Evolutionary conservation across 2,888 invertebrate species (phyloP).

Genomic region (Eurytoma adleriae): DNA sequence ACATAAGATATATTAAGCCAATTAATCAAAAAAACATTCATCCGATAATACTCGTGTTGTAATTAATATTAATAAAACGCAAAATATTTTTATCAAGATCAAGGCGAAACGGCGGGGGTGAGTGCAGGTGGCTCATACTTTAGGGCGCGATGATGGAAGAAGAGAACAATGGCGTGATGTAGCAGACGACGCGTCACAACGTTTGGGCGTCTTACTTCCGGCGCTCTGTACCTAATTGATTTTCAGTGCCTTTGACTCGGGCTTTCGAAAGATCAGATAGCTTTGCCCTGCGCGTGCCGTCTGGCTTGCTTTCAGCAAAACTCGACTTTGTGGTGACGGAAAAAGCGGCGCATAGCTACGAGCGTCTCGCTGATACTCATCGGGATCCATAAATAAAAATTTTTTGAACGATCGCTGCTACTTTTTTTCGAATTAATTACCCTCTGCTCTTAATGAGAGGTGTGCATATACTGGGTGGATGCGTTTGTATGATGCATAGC

Average conservation of each 20-base stretch:
- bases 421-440: too few species aligned
- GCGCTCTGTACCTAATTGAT: constrained; percentile 33
- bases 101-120: not conserved
- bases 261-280: constrained; percentile 7
- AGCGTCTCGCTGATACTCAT: too few species aligned
- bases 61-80: too few species aligned
- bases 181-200: constrained; percentile 17
- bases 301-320: not conserved
- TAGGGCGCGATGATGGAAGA: not conserved
- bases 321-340: constrained; percentile 8
- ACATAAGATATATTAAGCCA: too few species aligned
- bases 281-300: not conserved
- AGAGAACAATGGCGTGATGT: constrained; percentile 35
- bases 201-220: constrained; percentile 32
- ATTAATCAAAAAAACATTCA: too few species aligned
- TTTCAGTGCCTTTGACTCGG: constrained; percentile 16
- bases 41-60: too few species aligned
- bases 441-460: too few species aligned
- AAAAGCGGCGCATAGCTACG: not conserved
- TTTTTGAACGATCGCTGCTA: too few species aligned
- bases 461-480: too few species aligned
- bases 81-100: too few species aligned
- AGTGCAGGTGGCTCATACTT: constrained; percentile 4
- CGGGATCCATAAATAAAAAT: too few species aligned
- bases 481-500: too few species aligned